Conservation (phyloP, 2,113 vertebrate species). For the Neotragus pygmaeus region DNA sequence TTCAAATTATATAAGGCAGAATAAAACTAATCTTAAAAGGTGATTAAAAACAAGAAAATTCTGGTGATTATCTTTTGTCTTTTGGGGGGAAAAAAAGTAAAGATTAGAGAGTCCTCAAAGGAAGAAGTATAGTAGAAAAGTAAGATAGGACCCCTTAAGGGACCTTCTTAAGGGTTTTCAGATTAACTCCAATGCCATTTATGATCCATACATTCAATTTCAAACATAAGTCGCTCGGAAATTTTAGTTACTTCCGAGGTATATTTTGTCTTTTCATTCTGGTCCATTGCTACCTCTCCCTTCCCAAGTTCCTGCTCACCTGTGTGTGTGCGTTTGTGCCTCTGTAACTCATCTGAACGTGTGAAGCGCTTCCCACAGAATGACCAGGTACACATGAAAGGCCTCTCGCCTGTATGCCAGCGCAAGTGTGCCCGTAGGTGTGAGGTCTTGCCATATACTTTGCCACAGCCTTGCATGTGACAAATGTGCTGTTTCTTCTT, state of each 20-base stretch:
- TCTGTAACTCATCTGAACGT: slow-evolving; percentile 94
- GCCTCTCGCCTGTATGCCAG: slow-evolving; percentile 97
- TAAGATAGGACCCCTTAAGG: not conserved
- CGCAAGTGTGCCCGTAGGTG: slow-evolving; percentile 94
- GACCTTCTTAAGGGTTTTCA: slow-evolving; percentile 18
- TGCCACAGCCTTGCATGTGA: slow-evolving; percentile 93
- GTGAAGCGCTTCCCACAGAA: slow-evolving; percentile 98
- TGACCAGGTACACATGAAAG: slow-evolving; percentile 93
- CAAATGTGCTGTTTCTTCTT: slow-evolving; percentile 99
- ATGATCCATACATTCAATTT: not conserved
- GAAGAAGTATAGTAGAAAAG: not conserved
- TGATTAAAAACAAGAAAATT: slow-evolving; percentile 12
- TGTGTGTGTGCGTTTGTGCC: slow-evolving; percentile 96
- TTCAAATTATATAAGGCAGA: not conserved
- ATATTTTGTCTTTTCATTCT: not conserved
- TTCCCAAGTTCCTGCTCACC: slow-evolving; percentile 73
- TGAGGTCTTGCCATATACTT: slow-evolving; percentile 96
- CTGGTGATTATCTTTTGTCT: not conserved
- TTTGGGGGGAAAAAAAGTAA: not conserved
- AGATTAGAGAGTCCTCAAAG: not conserved
- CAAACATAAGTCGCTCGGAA: not conserved
- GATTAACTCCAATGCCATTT: not conserved
- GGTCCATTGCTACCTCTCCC: not conserved
- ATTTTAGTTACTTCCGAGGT: not conserved
- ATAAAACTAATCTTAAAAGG: not conserved